Percentiles rank a stretch among this genome's conserved stretches.
phyloP scores from a whole-genome alignment of 2,888 invertebrate species.

The Aphelenchoides bicaudatus region DNA sequence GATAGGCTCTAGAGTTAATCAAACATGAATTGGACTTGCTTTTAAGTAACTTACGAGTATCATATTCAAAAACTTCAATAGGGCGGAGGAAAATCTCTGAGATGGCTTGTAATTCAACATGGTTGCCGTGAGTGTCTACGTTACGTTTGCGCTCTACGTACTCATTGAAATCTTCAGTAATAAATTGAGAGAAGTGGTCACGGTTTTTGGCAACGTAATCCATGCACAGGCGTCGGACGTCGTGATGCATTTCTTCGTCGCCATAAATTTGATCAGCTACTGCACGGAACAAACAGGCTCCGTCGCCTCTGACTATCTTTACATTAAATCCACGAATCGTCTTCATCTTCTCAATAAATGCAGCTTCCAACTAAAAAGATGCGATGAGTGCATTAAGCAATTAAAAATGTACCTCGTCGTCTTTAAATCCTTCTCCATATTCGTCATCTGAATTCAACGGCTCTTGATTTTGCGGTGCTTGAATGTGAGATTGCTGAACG shows the following conservation, averaged over 20 bases:
- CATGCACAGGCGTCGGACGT: conserved; percentile 79
- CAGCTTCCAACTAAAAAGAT: conserved; percentile 67
- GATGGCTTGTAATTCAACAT: conserved; percentile 84
- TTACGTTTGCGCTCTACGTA: conserved; percentile 78
- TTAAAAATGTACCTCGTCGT: conserved; percentile 41
- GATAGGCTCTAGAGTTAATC: conserved; percentile 67
- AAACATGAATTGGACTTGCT: not conserved
- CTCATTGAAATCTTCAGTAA: conserved; percentile 80
- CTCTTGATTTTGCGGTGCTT: not conserved
- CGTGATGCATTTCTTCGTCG: conserved; percentile 81
- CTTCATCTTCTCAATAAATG: conserved; percentile 72
- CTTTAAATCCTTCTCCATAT: conserved; percentile 35
- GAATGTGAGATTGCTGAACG: not conserved
- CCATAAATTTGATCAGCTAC: conserved; percentile 85
- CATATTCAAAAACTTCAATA: conserved; percentile 79
- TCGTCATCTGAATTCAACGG: conserved; percentile 36
- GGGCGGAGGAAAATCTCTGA: conserved; percentile 83
- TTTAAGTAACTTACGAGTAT: conserved; percentile 66
- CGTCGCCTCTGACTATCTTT: conserved; percentile 80
- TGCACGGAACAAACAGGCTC: conserved; percentile 81
- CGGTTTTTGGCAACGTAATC: conserved; percentile 84
- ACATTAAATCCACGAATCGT: conserved; percentile 73
- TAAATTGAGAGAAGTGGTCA: conserved; percentile 81
- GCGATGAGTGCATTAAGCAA: conserved; percentile 11
- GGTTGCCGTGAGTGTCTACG: conserved; percentile 80